Conservation (phyloP, 2,113 vertebrate genomes). For the Pluvialis apricaria region DNA sequence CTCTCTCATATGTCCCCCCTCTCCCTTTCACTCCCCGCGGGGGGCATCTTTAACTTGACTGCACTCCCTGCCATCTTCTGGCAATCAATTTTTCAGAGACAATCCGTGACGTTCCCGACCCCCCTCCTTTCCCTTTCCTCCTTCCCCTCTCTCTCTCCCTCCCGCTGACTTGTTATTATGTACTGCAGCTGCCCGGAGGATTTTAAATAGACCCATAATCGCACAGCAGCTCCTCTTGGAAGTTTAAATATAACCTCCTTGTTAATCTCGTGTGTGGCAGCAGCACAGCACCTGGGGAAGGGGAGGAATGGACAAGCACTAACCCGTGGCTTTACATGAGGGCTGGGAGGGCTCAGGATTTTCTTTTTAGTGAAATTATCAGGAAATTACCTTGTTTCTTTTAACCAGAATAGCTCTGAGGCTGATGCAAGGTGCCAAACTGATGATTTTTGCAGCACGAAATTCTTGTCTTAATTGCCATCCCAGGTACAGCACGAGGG, state of each 20-base stretch:
- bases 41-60: conserved; percentile 34
- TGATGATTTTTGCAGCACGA: background rate
- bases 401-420: background rate
- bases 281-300: conserved; percentile 67
- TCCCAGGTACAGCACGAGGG: background rate
- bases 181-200: conserved; percentile 76
- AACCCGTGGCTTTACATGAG: background rate
- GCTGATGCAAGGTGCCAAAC: background rate
- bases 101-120: conserved; percentile 41
- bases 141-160: conserved; percentile 42
- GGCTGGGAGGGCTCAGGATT: background rate
- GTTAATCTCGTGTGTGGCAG: conserved; percentile 68
- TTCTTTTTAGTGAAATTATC: conserved; percentile 11
- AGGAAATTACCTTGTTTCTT: background rate
- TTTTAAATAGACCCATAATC: conserved; percentile 79
- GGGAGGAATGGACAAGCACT: conserved; percentile 28
- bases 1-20: background rate
- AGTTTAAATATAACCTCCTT: conserved; percentile 80
- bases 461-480: background rate
- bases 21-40: background rate
- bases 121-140: conserved; percentile 30
- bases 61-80: conserved; percentile 35
- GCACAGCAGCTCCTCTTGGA: conserved; percentile 74
- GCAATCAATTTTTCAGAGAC: conserved; percentile 51
- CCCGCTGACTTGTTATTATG: conserved; percentile 76